phyloP scores from a whole-genome alignment of 2,113 vertebrate species.

The Dromiciops gliroides region DNA sequence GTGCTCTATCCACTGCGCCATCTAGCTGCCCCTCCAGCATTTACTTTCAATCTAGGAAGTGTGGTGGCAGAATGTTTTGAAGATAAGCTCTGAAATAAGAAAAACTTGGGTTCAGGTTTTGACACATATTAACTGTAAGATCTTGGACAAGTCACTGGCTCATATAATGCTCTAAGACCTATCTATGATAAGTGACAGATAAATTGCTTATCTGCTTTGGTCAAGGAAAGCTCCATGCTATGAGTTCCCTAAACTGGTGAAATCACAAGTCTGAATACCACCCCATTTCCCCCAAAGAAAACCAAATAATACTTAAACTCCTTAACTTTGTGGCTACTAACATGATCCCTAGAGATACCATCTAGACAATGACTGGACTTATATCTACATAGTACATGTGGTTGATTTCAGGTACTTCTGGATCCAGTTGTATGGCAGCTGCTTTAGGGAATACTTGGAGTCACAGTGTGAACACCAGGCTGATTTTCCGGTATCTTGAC shows the following conservation, averaged over 20 bases:
- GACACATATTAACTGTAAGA: background rate
- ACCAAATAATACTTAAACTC: slow-evolving; percentile 33
- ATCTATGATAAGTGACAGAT: background rate
- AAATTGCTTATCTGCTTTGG: background rate
- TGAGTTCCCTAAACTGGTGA: background rate
- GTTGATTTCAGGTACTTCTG: slow-evolving; percentile 77
- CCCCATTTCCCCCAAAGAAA: background rate
- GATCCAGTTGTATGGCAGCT: slow-evolving; percentile 83
- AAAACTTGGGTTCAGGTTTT: background rate
- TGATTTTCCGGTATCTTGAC: slow-evolving; percentile 87
- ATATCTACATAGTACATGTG: slow-evolving; percentile 11
- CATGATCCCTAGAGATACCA: background rate
- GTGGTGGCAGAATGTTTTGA: background rate
- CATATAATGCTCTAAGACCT: background rate
- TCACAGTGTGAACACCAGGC: slow-evolving; percentile 89
- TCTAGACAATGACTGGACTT: background rate
- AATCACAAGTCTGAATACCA: background rate
- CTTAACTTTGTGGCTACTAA: background rate
- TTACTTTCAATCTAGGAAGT: background rate
- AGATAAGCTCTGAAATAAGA: background rate
- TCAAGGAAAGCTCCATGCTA: background rate
- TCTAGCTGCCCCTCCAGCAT: no score
- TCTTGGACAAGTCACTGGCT: background rate
- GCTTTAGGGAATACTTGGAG: slow-evolving; percentile 91
- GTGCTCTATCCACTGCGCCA: no score